Percentiles rank a stretch among this genome's conserved stretches.
phyloP scores from a whole-genome alignment of 37 sponge, comb jelly and placozoan species.

The Mnemiopsis leidyi region DNA sequence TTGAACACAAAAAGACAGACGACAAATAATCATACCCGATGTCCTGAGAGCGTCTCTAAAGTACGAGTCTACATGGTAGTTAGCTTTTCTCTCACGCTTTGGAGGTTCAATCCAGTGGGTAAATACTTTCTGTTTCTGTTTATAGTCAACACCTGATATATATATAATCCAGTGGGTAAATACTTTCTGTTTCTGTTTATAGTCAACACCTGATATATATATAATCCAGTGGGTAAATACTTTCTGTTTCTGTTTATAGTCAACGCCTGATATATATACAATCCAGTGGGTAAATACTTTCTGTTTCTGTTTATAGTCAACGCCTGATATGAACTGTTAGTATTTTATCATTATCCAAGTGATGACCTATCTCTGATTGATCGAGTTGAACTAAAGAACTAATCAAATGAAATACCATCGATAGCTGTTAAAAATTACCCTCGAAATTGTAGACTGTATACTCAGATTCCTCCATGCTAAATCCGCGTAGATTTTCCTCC shows the following conservation, averaged over 20 bases:
- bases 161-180: constrained; percentile 91
- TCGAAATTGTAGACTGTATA: constrained; percentile 93
- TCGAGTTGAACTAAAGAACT: too few relatives aligned
- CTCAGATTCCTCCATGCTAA: constrained; percentile 86
- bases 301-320: constrained; percentile 63
- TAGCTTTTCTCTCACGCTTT: constrained; percentile 91
- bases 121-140: constrained; percentile 66
- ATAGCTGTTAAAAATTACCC: too few relatives aligned
- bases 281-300: constrained; percentile 82
- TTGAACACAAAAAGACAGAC: too few relatives aligned
- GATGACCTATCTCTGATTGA: not conserved
- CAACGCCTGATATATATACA: too few relatives aligned
- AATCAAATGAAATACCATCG: not conserved
- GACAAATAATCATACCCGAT: too few relatives aligned
- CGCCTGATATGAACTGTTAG: too few relatives aligned
- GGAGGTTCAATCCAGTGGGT: constrained; percentile 98
- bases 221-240: constrained; percentile 87
- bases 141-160: constrained; percentile 49
- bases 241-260: constrained; percentile 61
- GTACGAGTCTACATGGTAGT: constrained; percentile 97
- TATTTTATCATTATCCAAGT: too few relatives aligned
- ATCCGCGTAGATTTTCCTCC: constrained; percentile 81
- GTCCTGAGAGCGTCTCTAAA: constrained; percentile 91
- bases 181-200: constrained; percentile 63
- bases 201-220: constrained; percentile 28